phyloP scores from a whole-genome alignment of 2,888 invertebrate genomes.

The Melieria crassipennis region DNA sequence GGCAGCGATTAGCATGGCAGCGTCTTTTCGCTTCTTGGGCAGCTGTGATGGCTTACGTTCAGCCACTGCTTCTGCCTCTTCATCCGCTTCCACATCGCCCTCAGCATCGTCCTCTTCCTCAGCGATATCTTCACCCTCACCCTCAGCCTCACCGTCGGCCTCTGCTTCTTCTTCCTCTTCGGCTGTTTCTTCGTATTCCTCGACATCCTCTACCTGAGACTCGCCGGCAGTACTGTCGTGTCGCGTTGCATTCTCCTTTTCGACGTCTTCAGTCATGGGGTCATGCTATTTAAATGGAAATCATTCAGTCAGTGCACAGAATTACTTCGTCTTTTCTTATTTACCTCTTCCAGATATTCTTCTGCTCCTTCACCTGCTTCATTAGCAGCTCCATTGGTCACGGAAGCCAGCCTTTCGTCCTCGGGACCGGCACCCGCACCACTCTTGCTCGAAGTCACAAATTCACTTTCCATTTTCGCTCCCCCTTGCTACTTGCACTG shows the following conservation, averaged over 20 bases:
- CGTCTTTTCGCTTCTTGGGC: slow-evolving; percentile 45
- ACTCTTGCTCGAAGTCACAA: slow-evolving; percentile 17
- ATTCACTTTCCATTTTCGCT: slow-evolving; percentile 33
- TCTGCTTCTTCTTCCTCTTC: slow-evolving; percentile 28
- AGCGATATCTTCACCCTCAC: slow-evolving; percentile 20
- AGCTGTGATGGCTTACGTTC: slow-evolving; percentile 31
- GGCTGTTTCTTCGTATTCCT: slow-evolving; percentile 26
- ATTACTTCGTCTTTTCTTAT: background rate
- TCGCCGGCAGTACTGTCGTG: background rate
- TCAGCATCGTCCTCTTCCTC: slow-evolving; percentile 32
- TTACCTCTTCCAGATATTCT: slow-evolving; percentile 37
- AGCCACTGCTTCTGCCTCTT: slow-evolving; percentile 34
- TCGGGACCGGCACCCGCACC: slow-evolving; percentile 13
- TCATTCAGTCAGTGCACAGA: background rate
- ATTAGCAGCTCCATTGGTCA: slow-evolving; percentile 33
- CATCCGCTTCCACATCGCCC: slow-evolving; percentile 21
- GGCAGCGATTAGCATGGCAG: slow-evolving; percentile 11
- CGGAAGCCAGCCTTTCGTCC: slow-evolving; percentile 25
- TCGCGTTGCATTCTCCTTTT: slow-evolving; percentile 23
- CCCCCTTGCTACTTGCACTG: slow-evolving; percentile 9
- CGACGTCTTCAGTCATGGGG: slow-evolving; percentile 28
- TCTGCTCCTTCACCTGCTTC: slow-evolving; percentile 24
- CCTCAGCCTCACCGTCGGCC: slow-evolving; percentile 29
- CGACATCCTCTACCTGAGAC: slow-evolving; percentile 15
- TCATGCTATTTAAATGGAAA: slow-evolving; percentile 18